Conservation (phyloP, 1,140 invertebrate genomes). For the Whitmania pigra region DNA sequence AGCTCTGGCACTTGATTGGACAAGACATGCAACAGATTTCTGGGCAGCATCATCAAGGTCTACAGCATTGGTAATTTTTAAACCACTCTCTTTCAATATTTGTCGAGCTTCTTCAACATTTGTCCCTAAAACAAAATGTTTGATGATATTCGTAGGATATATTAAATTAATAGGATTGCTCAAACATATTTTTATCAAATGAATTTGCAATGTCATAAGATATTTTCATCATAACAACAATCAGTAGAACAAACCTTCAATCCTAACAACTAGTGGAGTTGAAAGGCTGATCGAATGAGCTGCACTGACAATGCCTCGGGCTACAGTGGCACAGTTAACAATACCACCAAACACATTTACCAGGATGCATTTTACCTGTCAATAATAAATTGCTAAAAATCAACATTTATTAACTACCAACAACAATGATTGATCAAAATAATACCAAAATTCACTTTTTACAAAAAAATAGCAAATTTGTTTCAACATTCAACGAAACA, state of each 20-base stretch:
- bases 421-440: too few species aligned
- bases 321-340: slow-evolving; percentile 92
- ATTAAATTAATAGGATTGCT: neutral
- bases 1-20: too few species aligned
- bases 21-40: slow-evolving; percentile 55
- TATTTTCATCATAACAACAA: neutral
- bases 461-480: neutral
- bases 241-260: slow-evolving; percentile 62
- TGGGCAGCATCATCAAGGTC: slow-evolving; percentile 79
- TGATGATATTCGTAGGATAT: neutral
- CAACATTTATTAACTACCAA: neutral
- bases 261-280: slow-evolving; percentile 77
- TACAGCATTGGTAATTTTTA: slow-evolving; percentile 62
- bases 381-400: neutral
- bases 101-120: slow-evolving; percentile 56
- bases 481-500: neutral
- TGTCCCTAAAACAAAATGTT: slow-evolving; percentile 41
- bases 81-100: slow-evolving; percentile 65
- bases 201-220: too few species aligned
- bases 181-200: neutral
- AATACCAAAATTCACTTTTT: too few species aligned
- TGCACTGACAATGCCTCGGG: slow-evolving; percentile 81
- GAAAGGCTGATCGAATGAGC: slow-evolving; percentile 64
- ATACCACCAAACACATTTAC: slow-evolving; percentile 99
- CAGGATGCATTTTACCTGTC: slow-evolving; percentile 73